phyloP scores from a whole-genome alignment of 2,888 invertebrate genomes.

The Athetis lepigone region DNA sequence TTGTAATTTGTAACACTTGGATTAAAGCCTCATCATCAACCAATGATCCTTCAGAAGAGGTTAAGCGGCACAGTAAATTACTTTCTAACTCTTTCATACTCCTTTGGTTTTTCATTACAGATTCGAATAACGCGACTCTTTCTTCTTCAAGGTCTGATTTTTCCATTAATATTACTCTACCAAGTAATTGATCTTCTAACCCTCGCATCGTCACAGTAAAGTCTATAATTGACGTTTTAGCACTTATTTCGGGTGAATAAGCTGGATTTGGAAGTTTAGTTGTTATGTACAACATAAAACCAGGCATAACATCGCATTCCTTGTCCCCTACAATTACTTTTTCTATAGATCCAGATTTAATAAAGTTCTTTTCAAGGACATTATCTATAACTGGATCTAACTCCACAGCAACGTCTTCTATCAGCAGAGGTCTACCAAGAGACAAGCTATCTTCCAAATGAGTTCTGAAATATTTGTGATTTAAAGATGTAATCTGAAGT shows the following conservation, averaged over 20 bases:
- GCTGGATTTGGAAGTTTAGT: constrained; percentile 99
- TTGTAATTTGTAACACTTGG: constrained; percentile 96
- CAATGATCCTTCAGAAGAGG: constrained; percentile 97
- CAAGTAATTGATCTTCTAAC: constrained; percentile 98
- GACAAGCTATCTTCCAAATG: constrained; percentile 97
- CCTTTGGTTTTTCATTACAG: constrained; percentile 98
- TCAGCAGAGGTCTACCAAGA: constrained; percentile 96
- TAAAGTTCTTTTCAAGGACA: constrained; percentile 98
- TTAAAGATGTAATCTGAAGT: constrained; percentile 97
- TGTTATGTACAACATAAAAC: constrained; percentile 98
- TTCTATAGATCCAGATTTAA: constrained; percentile 98
- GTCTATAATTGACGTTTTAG: constrained; percentile 98
- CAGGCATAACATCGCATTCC: constrained; percentile 98
- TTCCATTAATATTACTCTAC: constrained; percentile 98
- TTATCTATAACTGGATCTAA: constrained; percentile 99
- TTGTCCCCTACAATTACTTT: constrained; percentile 98
- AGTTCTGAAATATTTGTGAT: constrained; percentile 98
- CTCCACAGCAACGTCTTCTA: constrained; percentile 98
- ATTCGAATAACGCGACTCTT: constrained; percentile 97
- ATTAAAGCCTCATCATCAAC: constrained; percentile 99
- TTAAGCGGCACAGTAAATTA: constrained; percentile 96
- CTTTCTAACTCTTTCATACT: constrained; percentile 99
- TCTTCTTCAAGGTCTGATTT: constrained; percentile 98
- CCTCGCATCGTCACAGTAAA: constrained; percentile 99
- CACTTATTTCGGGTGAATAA: constrained; percentile 98